These are phyloP conservation scores for Rhinogobius similis DNA, from an alignment of 2,113 vertebrate genomes.

Conservation along the genomic window DNA sequence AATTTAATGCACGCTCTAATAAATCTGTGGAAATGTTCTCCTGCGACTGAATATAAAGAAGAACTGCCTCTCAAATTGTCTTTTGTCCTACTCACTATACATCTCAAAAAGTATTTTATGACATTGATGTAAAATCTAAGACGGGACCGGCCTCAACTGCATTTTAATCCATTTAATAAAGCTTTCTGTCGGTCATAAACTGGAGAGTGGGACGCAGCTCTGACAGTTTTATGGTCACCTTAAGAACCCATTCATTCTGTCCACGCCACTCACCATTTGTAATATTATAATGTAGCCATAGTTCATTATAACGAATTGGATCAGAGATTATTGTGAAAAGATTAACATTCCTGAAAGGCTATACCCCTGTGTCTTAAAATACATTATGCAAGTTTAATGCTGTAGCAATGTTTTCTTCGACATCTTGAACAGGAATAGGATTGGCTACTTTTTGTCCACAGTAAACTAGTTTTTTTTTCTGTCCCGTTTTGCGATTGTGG, in stretches of 20 bases:
- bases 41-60: too few relatives aligned
- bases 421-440: too few relatives aligned
- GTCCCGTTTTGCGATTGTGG: too few relatives aligned
- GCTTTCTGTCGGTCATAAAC: constrained; percentile 33
- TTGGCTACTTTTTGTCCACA: too few relatives aligned
- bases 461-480: too few relatives aligned
- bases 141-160: constrained; percentile 17
- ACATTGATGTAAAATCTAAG: background rate
- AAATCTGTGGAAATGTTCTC: too few relatives aligned
- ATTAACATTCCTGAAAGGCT: background rate
- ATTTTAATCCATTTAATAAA: constrained; percentile 26
- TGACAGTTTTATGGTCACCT: constrained; percentile 27
- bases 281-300: constrained; percentile 16
- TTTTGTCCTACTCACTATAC: too few relatives aligned
- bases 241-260: constrained; percentile 19
- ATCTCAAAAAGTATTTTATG: too few relatives aligned
- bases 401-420: too few relatives aligned
- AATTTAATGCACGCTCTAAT: too few relatives aligned
- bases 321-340: background rate
- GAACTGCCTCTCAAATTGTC: too few relatives aligned
- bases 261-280: constrained; percentile 2
- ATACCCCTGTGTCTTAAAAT: background rate
- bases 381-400: background rate
- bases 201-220: constrained; percentile 2
- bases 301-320: background rate